A percentile compares a stretch with the other conserved stretches of the same genome.
phyloP scores from a whole-genome alignment of 1,140 invertebrate species.

The Dysdera silvatica region DNA sequence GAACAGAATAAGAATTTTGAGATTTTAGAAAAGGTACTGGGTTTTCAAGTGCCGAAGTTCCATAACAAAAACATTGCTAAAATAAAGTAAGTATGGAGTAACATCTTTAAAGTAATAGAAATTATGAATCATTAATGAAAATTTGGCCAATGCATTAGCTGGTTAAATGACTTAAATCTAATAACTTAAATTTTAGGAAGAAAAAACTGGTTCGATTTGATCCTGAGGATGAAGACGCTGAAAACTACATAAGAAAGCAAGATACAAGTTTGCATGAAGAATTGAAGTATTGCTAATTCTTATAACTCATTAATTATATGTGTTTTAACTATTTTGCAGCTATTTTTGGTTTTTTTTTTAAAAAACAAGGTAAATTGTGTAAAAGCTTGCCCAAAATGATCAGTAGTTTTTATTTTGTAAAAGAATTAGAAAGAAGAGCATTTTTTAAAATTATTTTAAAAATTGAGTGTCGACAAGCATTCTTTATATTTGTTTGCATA shows the following conservation, averaged over 20 bases:
- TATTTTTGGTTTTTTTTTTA: neutral
- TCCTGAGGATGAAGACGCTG: conserved; percentile 18
- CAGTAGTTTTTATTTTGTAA: too few relatives aligned
- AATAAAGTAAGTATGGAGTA: neutral
- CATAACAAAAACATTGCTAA: neutral
- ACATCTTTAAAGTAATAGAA: neutral
- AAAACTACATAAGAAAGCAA: conserved; percentile 1
- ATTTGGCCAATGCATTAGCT: neutral
- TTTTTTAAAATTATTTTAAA: too few relatives aligned
- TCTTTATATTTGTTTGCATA: too few relatives aligned
- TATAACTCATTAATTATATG: neutral
- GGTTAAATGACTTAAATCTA: neutral
- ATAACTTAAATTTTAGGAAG: conserved; percentile 3
- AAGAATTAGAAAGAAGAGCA: too few relatives aligned
- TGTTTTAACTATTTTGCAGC: neutral
- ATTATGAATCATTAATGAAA: neutral
- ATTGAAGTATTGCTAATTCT: neutral
- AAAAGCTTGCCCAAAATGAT: too few relatives aligned
- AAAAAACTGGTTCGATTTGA: conserved; percentile 16
- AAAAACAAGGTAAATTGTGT: neutral
- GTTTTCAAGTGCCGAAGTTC: too few relatives aligned
- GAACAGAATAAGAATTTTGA: too few relatives aligned
- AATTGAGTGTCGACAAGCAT: too few relatives aligned
- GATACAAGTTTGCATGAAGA: neutral
- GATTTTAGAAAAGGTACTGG: too few relatives aligned